Percentiles rank a stretch among this genome's conserved stretches.
Evolutionary conservation across 2,888 invertebrate species (phyloP).

Genomic region (Hydrotaea cyrtoneurina): DNA sequence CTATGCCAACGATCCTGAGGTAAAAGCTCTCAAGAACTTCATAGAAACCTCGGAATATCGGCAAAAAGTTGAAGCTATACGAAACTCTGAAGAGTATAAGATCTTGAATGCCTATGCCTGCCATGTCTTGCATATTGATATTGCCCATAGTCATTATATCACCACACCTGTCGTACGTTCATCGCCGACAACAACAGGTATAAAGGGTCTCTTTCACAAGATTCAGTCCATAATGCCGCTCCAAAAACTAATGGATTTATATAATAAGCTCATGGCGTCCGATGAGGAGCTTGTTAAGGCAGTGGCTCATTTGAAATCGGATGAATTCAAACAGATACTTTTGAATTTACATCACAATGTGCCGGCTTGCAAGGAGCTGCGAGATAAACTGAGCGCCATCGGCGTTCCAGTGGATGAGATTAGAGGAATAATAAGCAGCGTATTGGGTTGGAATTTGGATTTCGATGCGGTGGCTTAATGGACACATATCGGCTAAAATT

Average conservation of each 20-base stretch:
- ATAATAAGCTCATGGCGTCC: slow-evolving; percentile 58
- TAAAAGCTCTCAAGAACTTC: slow-evolving; percentile 68
- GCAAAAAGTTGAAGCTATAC: slow-evolving; percentile 60
- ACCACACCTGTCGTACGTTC: slow-evolving; percentile 64
- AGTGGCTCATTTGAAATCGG: slow-evolving; percentile 70
- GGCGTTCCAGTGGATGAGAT: slow-evolving; percentile 71
- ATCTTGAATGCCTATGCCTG: slow-evolving; percentile 70
- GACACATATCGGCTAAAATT: too few species aligned
- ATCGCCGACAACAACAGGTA: slow-evolving; percentile 56
- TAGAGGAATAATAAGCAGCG: slow-evolving; percentile 67
- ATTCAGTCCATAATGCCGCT: slow-evolving; percentile 72
- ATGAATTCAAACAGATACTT: slow-evolving; percentile 69
- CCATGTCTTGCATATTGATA: slow-evolving; percentile 71
- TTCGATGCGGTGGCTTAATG: slow-evolving; percentile 62
- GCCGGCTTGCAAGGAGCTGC: slow-evolving; percentile 36
- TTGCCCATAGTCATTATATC: slow-evolving; percentile 59
- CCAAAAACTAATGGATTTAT: slow-evolving; percentile 68
- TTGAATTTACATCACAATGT: slow-evolving; percentile 56
- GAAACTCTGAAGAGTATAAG: slow-evolving; percentile 67
- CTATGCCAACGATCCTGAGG: slow-evolving; percentile 70
- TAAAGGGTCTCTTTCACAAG: slow-evolving; percentile 72
- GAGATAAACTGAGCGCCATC: slow-evolving; percentile 33
- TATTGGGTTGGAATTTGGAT: slow-evolving; percentile 70
- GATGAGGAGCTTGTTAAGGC: slow-evolving; percentile 71
- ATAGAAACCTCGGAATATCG: slow-evolving; percentile 66